These are phyloP conservation scores for Sakesphorus luctuosus DNA, from an alignment of 2,113 vertebrate genomes.

Conservation along the genomic window DNA sequence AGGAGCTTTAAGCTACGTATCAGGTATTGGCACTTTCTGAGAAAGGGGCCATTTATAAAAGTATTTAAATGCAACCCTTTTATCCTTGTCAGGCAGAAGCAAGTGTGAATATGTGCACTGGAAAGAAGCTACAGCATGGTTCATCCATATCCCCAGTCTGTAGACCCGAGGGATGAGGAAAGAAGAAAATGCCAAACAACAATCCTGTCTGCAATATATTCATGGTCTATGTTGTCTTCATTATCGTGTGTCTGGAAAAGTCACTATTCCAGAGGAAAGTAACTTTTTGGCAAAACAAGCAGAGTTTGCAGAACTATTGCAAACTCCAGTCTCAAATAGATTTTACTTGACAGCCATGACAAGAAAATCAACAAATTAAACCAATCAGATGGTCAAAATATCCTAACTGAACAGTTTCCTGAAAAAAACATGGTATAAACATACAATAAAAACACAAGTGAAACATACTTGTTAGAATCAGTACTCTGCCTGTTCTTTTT, in stretches of 20 bases:
- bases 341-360: background rate
- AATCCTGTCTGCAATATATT: background rate
- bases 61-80: background rate
- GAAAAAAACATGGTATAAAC: background rate
- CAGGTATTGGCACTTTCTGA: background rate
- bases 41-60: background rate
- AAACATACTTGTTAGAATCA: slow-evolving; percentile 71
- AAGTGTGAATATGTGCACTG: background rate
- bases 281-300: background rate
- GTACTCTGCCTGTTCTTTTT: slow-evolving; percentile 57
- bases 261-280: background rate
- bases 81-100: background rate
- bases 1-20: background rate
- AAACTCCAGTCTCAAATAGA: background rate
- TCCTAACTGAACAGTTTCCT: background rate
- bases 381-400: background rate
- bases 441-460: background rate
- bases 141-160: background rate
- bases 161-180: background rate
- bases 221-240: background rate
- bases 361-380: background rate
- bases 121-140: background rate
- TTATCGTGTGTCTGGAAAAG: background rate
- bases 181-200: background rate
- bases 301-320: background rate